These are phyloP conservation scores for Gila orcuttii DNA, from an alignment of 2,113 vertebrate species.

Conservation along the genomic window DNA sequence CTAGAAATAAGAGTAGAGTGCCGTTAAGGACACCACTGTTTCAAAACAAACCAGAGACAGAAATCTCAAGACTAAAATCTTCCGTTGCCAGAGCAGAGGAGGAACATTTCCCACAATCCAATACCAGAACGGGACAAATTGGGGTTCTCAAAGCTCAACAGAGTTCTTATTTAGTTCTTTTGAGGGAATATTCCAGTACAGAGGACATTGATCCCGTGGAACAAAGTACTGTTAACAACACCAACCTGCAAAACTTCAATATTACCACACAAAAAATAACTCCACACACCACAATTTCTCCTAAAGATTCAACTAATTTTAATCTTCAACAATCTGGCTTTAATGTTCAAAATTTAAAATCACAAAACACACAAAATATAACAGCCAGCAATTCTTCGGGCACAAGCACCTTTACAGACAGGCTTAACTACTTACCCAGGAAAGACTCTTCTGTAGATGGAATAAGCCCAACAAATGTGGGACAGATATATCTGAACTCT, in stretches of 20 bases:
- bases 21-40: constrained; percentile 27
- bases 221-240: not conserved
- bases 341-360: not conserved
- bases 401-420: constrained; percentile 57
- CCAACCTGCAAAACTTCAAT: not conserved
- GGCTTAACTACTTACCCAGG: constrained; percentile 54
- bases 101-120: constrained; percentile 1
- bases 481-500: constrained; percentile 63
- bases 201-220: not conserved
- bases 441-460: constrained; percentile 55
- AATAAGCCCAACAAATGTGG: constrained; percentile 62
- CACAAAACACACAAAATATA: constrained; percentile 15
- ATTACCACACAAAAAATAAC: not conserved
- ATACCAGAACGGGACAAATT: not conserved
- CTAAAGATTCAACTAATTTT: constrained; percentile 26
- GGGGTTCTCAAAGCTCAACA: not conserved
- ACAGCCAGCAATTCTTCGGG: constrained; percentile 25
- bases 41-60: constrained; percentile 37
- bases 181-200: constrained; percentile 11
- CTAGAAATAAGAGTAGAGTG: constrained; percentile 50
- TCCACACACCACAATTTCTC: constrained; percentile 25
- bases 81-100: constrained; percentile 11
- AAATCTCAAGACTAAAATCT: constrained; percentile 45
- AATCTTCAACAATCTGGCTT: not conserved
- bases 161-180: not conserved